Evolutionary conservation across 1,140 invertebrate species (phyloP), one percentile per base, ranked within the genome.

Genomic region (Pinna nobilis): DNA sequence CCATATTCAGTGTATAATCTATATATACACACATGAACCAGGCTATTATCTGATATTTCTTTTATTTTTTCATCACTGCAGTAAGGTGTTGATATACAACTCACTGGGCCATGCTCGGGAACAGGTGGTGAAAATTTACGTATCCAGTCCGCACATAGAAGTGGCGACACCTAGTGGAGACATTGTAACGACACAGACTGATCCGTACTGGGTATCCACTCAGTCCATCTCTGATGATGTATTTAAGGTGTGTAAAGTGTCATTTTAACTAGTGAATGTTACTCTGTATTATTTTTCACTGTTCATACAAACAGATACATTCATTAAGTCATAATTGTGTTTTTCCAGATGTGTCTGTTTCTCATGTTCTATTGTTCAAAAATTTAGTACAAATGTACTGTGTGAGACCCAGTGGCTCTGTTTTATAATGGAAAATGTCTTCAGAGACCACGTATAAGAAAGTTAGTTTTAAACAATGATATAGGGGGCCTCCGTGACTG

Each of bases 81-180:
- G 90, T 59, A 90, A 90, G 80, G 86, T 95, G 44, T 90, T 94
- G 20, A 87, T 95, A 18, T 94, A 92, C 82, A 95, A 95, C 90
- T 92, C 94, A 0, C 83, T 94, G 33, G 91, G 91, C 3, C 90
- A 92, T 72, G 84, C 84, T 39, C 88, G 94, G 73, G 89, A 86
- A 13, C 92, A 94, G 88, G 88, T 94, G 32, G 90, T 94, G 20
- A 92, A 90, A 49, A 83, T 95, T 23, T 88, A 91, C 41, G 91
- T 94, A 2, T 92, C 92, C 1, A 91, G 91, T 2, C 90, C 92
- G 0, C 90, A 91, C 76, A 89, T 94, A 32, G 92, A 78, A 37
- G 80, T 95, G 53, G 91, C 78, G 49, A 91, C 94, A 85, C 85
- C 88, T 39, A 87, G 88, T 63, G 93, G 92, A 20, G 90, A 90